Evolutionary conservation across 1,140 invertebrate species (phyloP).

Genomic region (Temnothorax curvispinosus): DNA sequence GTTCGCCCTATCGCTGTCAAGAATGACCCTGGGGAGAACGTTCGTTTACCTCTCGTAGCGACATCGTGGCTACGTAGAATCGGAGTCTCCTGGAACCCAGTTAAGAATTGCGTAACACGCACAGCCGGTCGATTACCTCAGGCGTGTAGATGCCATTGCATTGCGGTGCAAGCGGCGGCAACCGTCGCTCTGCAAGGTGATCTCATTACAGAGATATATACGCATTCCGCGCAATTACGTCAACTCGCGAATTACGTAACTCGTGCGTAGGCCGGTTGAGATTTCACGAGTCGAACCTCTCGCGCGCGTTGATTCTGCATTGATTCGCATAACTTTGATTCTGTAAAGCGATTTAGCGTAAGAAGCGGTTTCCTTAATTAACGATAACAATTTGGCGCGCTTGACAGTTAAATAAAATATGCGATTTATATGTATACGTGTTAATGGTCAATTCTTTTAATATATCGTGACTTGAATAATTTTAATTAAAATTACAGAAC

Average conservation of each 20-base stretch:
- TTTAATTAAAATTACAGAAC: background rate
- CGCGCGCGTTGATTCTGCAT: background rate
- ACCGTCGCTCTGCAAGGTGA: conserved; percentile 66
- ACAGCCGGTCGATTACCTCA: conserved; percentile 71
- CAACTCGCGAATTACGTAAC: conserved; percentile 58
- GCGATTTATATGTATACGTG: background rate
- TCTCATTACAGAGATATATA: conserved; percentile 67
- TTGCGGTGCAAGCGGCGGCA: conserved; percentile 57
- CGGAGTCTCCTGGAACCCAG: conserved; percentile 71
- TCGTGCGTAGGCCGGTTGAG: conserved; percentile 38
- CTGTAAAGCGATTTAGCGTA: background rate
- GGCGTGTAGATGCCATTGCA: conserved; percentile 71
- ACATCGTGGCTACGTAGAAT: conserved; percentile 67
- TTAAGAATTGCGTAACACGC: conserved; percentile 74
- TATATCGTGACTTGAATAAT: background rate
- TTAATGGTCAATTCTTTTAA: background rate
- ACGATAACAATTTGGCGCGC: background rate
- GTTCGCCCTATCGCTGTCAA: background rate
- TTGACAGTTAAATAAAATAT: background rate
- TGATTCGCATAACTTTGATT: conserved; percentile 30
- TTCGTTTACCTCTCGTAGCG: conserved; percentile 62
- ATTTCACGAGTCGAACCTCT: conserved; percentile 48
- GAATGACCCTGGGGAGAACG: conserved; percentile 66
- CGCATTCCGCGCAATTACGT: conserved; percentile 60
- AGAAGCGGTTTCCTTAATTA: conserved; percentile 22